Percentiles rank a stretch among this genome's conserved stretches.
Evolutionary conservation across 2,113 vertebrate genomes (phyloP).

Genomic region (Gallinago media): DNA sequence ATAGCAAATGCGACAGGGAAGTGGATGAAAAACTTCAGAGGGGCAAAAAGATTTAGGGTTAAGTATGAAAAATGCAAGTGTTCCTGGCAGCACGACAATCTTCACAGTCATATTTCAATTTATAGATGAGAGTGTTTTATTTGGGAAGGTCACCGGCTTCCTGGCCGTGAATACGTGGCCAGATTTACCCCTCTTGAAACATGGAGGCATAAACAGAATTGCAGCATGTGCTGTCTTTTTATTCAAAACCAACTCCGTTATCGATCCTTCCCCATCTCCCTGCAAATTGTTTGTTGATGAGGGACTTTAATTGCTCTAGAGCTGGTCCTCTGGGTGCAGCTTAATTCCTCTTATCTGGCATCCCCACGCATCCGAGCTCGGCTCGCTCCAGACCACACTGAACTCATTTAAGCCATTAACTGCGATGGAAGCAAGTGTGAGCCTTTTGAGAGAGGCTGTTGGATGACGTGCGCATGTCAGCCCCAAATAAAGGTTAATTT

Average conservation of each 20-base stretch:
- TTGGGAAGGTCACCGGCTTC: background rate
- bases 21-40: background rate
- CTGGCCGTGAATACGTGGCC: rapidly evolving
- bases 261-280: background rate
- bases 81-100: background rate
- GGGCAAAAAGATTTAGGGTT: conserved; percentile 2
- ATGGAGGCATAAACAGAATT: background rate
- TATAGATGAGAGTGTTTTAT: background rate
- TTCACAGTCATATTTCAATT: background rate
- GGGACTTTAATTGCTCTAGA: background rate
- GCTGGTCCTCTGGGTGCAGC: background rate
- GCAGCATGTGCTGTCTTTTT: background rate
- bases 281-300: background rate
- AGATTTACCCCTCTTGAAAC: background rate
- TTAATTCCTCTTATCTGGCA: background rate
- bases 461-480: background rate
- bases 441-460: background rate
- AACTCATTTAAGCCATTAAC: background rate
- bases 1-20: background rate
- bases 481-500: conserved; percentile 20
- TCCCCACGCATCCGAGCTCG: background rate
- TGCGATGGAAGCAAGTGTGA: background rate
- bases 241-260: background rate
- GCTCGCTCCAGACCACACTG: background rate
- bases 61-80: conserved; percentile 10